Conservation (phyloP, 2,113 vertebrate species). For the Mormyrus lacerda region DNA sequence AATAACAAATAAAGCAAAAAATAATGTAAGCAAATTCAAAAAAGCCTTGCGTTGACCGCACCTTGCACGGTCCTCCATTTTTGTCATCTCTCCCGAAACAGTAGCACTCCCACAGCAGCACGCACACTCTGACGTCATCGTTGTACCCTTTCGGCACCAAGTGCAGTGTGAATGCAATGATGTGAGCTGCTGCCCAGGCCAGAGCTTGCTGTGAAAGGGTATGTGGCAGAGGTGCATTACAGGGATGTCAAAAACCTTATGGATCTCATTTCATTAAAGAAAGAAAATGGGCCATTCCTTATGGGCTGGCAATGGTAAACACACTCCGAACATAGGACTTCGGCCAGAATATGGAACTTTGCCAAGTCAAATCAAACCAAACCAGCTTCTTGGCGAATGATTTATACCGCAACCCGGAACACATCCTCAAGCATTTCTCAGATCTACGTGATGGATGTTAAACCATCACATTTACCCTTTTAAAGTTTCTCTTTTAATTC, state of each 20-base stretch:
- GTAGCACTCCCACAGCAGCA: too few species aligned
- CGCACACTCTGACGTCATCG: too few species aligned
- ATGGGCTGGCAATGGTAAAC: neutral
- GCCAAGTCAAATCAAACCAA: neutral
- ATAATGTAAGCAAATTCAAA: too few species aligned
- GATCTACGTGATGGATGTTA: neutral
- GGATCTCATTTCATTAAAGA: too few species aligned
- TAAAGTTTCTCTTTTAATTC: conserved; percentile 12
- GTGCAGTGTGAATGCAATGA: too few species aligned
- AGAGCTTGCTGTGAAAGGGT: too few species aligned
- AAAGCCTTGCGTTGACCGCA: too few species aligned
- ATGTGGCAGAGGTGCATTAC: neutral
- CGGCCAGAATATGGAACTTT: neutral
- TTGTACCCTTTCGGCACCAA: too few species aligned
- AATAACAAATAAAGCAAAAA: too few species aligned
- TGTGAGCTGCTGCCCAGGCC: too few species aligned
- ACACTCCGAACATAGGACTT: neutral
- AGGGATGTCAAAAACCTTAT: neutral
- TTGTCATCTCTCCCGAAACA: too few species aligned
- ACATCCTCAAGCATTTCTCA: neutral
- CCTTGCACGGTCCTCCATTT: too few species aligned
- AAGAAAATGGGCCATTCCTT: neutral
- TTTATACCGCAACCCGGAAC: neutral
- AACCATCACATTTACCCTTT: neutral
- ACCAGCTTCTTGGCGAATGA: neutral